phyloP scores from a whole-genome alignment of 1,140 invertebrate genomes.

The Trichogramma pretiosum region DNA sequence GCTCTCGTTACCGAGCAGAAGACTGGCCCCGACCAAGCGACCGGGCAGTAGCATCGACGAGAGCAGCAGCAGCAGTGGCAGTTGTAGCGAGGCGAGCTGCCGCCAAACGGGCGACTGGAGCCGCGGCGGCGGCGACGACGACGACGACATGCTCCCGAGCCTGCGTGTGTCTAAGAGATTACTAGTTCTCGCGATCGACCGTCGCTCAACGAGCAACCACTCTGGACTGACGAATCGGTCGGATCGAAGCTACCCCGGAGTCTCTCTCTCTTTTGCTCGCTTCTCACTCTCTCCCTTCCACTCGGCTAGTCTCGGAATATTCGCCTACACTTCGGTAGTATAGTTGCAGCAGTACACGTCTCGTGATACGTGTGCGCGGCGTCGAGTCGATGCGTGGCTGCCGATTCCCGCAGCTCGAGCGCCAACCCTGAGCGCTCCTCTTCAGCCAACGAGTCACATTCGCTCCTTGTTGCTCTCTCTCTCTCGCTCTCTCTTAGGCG shows the following conservation, averaged over 20 bases:
- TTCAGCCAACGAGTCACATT: too few relatives aligned
- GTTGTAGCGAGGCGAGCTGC: too few relatives aligned
- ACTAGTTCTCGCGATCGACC: conserved; percentile 25
- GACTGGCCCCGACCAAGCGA: conserved; percentile 20
- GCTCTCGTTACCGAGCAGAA: conserved; percentile 8
- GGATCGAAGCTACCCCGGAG: conserved; percentile 2
- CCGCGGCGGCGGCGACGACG: too few relatives aligned
- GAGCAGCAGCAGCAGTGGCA: conserved; percentile 15
- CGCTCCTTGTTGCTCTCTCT: background rate
- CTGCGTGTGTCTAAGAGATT: too few relatives aligned
- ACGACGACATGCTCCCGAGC: too few relatives aligned
- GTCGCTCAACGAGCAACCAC: conserved; percentile 35
- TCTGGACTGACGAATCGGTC: conserved; percentile 22
- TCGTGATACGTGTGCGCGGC: background rate
- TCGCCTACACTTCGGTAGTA: background rate
- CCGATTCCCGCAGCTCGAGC: background rate
- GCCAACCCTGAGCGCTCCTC: too few relatives aligned
- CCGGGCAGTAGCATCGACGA: conserved; percentile 13
- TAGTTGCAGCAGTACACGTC: background rate
- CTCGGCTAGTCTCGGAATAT: too few relatives aligned
- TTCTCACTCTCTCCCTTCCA: conserved; percentile 6
- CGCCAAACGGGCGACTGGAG: too few relatives aligned
- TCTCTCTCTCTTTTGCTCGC: conserved; percentile 15
- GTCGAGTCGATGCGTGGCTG: background rate
- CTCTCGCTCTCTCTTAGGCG: too few relatives aligned